These are phyloP conservation scores for Thomomys bottae DNA, from an alignment of 2,113 vertebrate genomes.

Conservation along the genomic window DNA sequence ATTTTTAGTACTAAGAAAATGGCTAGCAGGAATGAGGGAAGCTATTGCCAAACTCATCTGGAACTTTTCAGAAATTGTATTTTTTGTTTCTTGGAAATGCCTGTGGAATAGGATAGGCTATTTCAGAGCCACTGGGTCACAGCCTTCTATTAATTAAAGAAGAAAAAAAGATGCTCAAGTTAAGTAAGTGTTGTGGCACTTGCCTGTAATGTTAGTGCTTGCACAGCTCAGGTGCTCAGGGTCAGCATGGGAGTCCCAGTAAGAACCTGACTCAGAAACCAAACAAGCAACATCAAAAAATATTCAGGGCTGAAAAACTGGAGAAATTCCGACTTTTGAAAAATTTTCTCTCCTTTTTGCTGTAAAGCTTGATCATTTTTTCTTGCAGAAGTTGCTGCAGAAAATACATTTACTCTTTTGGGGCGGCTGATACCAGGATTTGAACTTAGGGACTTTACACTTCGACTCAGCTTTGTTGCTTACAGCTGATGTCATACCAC, in stretches of 20 bases:
- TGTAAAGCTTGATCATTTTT: background rate
- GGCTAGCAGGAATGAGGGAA: conserved; percentile 30
- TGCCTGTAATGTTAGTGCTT: background rate
- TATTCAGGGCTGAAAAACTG: background rate
- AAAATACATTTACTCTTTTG: background rate
- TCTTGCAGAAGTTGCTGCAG: background rate
- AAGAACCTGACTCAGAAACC: background rate
- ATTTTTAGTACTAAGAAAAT: conserved; percentile 61
- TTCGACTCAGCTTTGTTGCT: no score
- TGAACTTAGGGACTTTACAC: no score
- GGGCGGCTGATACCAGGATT: no score
- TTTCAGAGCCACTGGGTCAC: conserved; percentile 26
- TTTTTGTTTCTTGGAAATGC: conserved; percentile 39
- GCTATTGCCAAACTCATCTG: conserved; percentile 50
- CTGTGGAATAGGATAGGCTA: background rate
- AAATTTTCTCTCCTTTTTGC: conserved; percentile 10
- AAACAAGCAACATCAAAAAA: background rate
- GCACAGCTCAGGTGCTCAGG: background rate
- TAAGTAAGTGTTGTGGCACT: background rate
- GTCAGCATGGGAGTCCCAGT: background rate
- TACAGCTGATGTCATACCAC: no score
- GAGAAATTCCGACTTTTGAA: background rate
- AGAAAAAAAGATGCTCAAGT: background rate
- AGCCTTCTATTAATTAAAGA: background rate
- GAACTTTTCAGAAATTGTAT: background rate